phyloP scores from a whole-genome alignment of 2,113 vertebrate species.

The Nyctibius bracteatus region DNA sequence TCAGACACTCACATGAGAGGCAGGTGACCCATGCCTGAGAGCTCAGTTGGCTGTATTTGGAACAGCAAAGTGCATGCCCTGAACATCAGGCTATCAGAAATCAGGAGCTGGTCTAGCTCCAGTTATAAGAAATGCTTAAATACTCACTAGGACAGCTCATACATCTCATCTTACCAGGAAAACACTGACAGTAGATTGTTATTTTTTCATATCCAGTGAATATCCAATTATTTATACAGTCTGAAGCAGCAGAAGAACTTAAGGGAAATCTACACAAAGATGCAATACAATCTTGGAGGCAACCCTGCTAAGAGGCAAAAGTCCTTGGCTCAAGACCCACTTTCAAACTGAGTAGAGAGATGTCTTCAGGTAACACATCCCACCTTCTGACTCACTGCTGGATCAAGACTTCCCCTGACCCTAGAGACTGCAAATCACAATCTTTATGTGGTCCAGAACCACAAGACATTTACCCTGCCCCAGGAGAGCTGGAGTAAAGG shows the following conservation, averaged over 20 bases:
- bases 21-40: not conserved
- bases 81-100: not conserved
- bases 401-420: not conserved
- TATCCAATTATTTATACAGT: not conserved
- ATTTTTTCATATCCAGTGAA: not conserved
- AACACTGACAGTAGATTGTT: not conserved
- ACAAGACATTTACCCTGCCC: not conserved
- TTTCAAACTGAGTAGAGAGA: not conserved
- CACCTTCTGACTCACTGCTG: not conserved
- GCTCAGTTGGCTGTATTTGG: fast-evolving
- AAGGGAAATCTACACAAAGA: not conserved
- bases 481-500: not conserved
- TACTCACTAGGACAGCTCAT: not conserved
- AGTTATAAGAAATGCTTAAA: not conserved
- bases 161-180: not conserved
- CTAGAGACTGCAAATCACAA: not conserved
- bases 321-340: not conserved
- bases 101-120: not conserved
- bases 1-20: not conserved
- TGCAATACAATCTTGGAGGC: not conserved
- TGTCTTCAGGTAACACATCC: not conserved
- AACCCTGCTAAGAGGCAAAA: not conserved
- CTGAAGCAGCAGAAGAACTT: not conserved
- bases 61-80: not conserved
- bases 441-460: not conserved